Evolutionary conservation across 2,888 invertebrate species (phyloP), one percentile per base, ranked within the genome.

Genomic region (Eledona agricola): DNA sequence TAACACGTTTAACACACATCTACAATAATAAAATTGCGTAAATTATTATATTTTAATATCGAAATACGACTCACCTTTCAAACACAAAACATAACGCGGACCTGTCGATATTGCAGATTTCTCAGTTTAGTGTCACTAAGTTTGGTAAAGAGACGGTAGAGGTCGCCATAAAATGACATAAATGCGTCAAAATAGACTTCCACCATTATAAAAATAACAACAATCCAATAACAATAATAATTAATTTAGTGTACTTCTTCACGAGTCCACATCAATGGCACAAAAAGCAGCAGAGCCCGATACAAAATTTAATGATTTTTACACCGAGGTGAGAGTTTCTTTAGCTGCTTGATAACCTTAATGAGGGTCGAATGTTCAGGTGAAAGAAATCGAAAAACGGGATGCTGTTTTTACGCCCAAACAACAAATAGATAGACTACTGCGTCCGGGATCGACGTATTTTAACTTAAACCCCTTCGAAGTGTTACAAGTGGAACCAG

Each of bases 401-500:
- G 99, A 99, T 79, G 92, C 98, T 2, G 94, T 95, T 34, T 80
- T 99, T 71, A 99, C 98, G 25, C 91, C 97, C 12, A 89, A 89
- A 75, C 96, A 97, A 80, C 99, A 99, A 82, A 94, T 99, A 65
- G 96, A 97, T 60, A 84, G 99, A 67, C 82, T 99, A 54, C 83
- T 96, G 49, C 83, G 98, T 65, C 96, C 98, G 53, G 99, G 99
- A 13, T 94, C 97, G 1, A 96, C 98, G 5, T 99, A 99, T 79
- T 93, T 98, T 77, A 99, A 99, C 81, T 83, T 99, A 60, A 99
- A 99, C 78, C 98, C 98, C 1, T 94, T 89, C 74, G 93, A 94
- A 79, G 94, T 92, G 1, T 79, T 95, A 45, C 93, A 94, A 80
- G 85, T 93, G 37, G 97, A 98, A 68, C 94, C 96, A 6, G 93